Evolutionary conservation across 2,888 invertebrate species (phyloP).

Genomic region (Xestia sexstrigata): DNA sequence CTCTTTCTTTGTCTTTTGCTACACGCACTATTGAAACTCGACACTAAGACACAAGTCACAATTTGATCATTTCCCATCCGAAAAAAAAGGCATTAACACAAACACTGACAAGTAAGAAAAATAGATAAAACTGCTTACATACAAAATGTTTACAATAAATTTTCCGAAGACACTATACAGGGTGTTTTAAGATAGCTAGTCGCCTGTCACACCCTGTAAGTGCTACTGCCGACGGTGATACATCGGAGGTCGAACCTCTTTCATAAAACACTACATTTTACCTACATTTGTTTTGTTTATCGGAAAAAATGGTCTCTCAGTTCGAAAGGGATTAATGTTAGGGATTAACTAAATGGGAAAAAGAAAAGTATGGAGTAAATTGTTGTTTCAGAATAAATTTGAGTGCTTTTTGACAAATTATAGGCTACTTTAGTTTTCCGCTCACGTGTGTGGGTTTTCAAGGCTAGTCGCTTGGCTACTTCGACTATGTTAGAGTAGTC

Average conservation of each 20-base stretch:
- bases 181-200: conserved; percentile 1
- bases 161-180: conserved; percentile 7
- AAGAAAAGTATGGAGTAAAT: not conserved
- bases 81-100: not conserved
- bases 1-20: too few relatives aligned
- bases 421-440: not conserved
- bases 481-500: too few relatives aligned
- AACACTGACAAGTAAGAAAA: not conserved
- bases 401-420: not conserved
- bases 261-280: conserved; percentile 32
- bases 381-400: not conserved
- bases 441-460: not conserved
- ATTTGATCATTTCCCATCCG: too few relatives aligned
- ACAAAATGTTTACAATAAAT: not conserved
- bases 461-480: not conserved
- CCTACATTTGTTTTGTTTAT: conserved; percentile 33
- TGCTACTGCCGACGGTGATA: conserved; percentile 28
- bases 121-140: not conserved
- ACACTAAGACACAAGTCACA: too few relatives aligned
- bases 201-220: conserved; percentile 28
- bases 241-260: conserved; percentile 41
- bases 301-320: conserved; percentile 6
- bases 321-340: conserved; percentile 32
- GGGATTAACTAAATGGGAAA: conserved; percentile 4
- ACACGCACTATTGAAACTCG: too few relatives aligned